These are phyloP conservation scores for Balaenoptera acutorostrata DNA, from an alignment of 2,113 vertebrate species.

Conservation along the genomic window DNA sequence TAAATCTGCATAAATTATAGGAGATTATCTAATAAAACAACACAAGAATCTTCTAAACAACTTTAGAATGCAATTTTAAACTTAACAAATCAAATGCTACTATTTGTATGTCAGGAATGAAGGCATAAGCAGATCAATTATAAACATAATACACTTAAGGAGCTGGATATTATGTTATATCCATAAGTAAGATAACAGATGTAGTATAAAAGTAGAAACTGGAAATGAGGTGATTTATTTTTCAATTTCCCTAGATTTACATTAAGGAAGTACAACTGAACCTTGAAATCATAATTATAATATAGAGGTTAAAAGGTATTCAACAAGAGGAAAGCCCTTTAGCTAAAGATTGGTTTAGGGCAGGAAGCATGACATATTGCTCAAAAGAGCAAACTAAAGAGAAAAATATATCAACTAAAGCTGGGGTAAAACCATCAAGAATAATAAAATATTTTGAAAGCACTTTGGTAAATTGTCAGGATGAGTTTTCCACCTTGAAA, in stretches of 20 bases:
- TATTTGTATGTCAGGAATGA: constrained; percentile 31
- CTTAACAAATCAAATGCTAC: constrained; percentile 18
- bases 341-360: background rate
- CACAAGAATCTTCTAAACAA: background rate
- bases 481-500: background rate
- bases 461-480: background rate
- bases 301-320: constrained; percentile 42
- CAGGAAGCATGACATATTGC: background rate
- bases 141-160: constrained; percentile 28
- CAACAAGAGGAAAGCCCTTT: constrained; percentile 15
- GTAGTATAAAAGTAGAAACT: constrained; percentile 34
- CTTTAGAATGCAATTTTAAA: constrained; percentile 43
- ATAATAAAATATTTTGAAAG: constrained; percentile 1
- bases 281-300: constrained; percentile 42
- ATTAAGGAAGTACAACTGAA: constrained; percentile 41
- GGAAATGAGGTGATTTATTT: constrained; percentile 51
- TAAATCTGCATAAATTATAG: background rate
- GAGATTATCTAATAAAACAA: constrained; percentile 29
- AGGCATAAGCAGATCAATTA: constrained; percentile 30
- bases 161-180: constrained; percentile 37
- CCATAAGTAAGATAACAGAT: constrained; percentile 65
- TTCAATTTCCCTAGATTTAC: constrained; percentile 60
- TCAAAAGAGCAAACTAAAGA: background rate
- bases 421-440: background rate
- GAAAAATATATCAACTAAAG: constrained; percentile 12